These are phyloP conservation scores for Netelia inedita DNA, from an alignment of 2,888 invertebrate species.

Conservation along the genomic window DNA sequence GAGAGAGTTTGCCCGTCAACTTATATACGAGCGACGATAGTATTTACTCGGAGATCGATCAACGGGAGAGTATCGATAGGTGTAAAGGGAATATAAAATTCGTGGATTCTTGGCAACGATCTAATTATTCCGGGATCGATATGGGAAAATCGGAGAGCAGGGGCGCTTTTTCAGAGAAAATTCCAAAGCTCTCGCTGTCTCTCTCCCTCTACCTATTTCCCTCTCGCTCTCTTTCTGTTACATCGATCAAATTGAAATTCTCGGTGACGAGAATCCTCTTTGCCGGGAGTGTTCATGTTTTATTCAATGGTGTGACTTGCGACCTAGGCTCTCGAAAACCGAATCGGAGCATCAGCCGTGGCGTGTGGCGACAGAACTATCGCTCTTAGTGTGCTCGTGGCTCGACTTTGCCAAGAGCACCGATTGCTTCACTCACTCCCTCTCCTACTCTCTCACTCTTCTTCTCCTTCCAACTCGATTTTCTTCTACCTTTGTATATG, in stretches of 20 bases:
- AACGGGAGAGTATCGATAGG: constrained; percentile 39
- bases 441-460: neutral
- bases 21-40: constrained; percentile 14
- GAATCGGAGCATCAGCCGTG: constrained; percentile 45
- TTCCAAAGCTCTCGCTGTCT: constrained; percentile 14
- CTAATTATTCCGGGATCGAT: constrained; percentile 66
- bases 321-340: constrained; percentile 51
- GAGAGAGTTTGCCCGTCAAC: constrained; percentile 15
- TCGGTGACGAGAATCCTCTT: constrained; percentile 66
- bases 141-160: constrained; percentile 40
- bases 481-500: neutral
- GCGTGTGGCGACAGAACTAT: constrained; percentile 46
- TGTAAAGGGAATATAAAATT: constrained; percentile 59
- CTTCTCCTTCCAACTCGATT: neutral
- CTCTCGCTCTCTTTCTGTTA: constrained; percentile 17
- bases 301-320: constrained; percentile 64
- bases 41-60: constrained; percentile 31
- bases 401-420: constrained; percentile 26
- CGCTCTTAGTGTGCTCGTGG: constrained; percentile 35
- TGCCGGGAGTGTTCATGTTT: constrained; percentile 64
- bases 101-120: constrained; percentile 45
- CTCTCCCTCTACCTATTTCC: neutral
- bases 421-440: constrained; percentile 38
- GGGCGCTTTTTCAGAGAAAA: constrained; percentile 33
- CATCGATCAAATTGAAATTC: constrained; percentile 67